Conservation (phyloP, 2,888 invertebrate species). For the Clostera curtula region DNA sequence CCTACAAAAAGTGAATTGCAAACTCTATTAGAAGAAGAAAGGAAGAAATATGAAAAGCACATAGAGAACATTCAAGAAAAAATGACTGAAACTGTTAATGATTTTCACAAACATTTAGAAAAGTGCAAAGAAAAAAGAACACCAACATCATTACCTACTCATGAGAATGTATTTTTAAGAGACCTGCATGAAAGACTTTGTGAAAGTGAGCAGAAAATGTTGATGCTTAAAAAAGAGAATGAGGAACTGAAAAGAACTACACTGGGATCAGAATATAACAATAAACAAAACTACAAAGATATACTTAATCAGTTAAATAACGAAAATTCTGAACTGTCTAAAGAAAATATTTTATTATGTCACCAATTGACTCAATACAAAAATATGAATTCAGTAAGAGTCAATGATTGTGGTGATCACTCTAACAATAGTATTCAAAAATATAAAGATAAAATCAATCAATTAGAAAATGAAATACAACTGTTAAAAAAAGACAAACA, state of each 20-base stretch:
- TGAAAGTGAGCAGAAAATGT: conserved; percentile 64
- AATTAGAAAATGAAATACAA: conserved; percentile 43
- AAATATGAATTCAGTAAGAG: conserved; percentile 35
- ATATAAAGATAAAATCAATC: conserved; percentile 44
- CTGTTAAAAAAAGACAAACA: conserved; percentile 55
- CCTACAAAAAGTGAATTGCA: conserved; percentile 55
- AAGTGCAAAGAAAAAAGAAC: conserved; percentile 35
- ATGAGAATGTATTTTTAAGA: conserved; percentile 44
- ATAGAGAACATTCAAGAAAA: conserved; percentile 49
- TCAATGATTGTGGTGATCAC: conserved; percentile 34
- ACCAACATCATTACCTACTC: conserved; percentile 20
- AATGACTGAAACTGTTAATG: conserved; percentile 48
- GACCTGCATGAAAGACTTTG: conserved; percentile 61
- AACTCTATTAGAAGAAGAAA: conserved; percentile 52
- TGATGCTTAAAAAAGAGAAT: conserved; percentile 67
- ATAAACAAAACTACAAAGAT: conserved; percentile 56
- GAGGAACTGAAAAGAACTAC: conserved; percentile 46
- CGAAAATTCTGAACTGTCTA: conserved; percentile 61
- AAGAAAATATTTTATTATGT: conserved; percentile 58
- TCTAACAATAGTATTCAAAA: conserved; percentile 40
- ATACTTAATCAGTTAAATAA: conserved; percentile 56
- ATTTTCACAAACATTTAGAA: conserved; percentile 47
- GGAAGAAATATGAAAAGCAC: conserved; percentile 58
- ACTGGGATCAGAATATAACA: conserved; percentile 31
- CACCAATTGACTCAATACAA: conserved; percentile 53